Evolutionary conservation across 2,888 invertebrate species (phyloP), one percentile per base, ranked within the genome.

Genomic region (Nemurella pictetii): DNA sequence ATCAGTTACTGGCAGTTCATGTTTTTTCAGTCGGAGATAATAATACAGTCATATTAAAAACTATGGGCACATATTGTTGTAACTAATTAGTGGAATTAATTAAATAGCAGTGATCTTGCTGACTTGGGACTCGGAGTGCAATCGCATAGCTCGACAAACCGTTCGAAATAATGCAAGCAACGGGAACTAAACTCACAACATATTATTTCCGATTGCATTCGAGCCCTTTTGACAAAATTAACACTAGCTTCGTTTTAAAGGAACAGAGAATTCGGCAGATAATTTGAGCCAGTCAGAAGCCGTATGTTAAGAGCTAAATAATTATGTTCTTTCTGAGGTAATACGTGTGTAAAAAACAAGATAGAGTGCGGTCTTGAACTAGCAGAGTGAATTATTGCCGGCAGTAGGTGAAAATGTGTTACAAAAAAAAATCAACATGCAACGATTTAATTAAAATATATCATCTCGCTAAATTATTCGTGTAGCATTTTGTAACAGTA

Each of bases 1-100:
- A 29, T 78, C 28, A 15, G 29, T 28, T 78, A 78, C 78, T 78
- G 78, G 78, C 78, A 78, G 78, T 78, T 30, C 28, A 75, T 55
- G 55, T 55, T 12, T 55, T 55, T 55, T 55, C 55, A 55, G 55
- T 55, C 55, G 55, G 55, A 55, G 9, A 55, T 55, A 55, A 55
- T 55, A 55, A 55, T 55, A 55, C 55, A 3, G 20, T 55, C 55
- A 55, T 55, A 55, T 55, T 55, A 55, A 55, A 55, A 55, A 55
- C 55, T 55, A 55, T 55, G 55, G 55, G 20, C 55, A 55, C 55
- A 7, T 55, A 7, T 55, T 55, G 20, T 55, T 55, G 55, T 55
- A 12, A 55, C 55, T 55, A 55, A 55, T 55, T 55, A 55, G 55
- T 55, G 55, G 55, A 55, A 12, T 7, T 55, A 55, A 55, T 55